Evolutionary conservation across 2,113 vertebrate species (phyloP).

Genomic region (Cynocephalus volans): DNA sequence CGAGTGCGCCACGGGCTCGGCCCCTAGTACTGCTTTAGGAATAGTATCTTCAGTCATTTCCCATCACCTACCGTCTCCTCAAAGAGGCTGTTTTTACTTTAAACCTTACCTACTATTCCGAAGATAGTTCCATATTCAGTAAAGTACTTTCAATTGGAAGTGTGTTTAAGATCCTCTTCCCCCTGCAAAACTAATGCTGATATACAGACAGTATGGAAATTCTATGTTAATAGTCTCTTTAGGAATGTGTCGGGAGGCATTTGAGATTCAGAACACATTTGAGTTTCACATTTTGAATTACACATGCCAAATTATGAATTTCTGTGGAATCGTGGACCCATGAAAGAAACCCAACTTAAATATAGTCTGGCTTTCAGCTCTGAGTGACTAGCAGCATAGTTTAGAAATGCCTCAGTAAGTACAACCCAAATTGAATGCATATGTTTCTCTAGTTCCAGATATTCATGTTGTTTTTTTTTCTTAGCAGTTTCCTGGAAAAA

Average conservation of each 20-base stretch:
- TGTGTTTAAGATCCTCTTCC: conserved; percentile 31
- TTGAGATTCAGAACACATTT: conserved; percentile 70
- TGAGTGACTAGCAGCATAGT: conserved; percentile 73
- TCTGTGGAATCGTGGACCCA: conserved; percentile 77
- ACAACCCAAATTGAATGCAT: conserved; percentile 84
- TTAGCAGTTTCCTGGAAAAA: conserved; percentile 83
- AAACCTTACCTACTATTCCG: not conserved
- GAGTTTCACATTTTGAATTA: conserved; percentile 73
- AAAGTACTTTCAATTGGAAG: conserved; percentile 21
- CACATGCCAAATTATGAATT: conserved; percentile 75
- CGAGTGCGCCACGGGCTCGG: no score
- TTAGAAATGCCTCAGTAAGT: conserved; percentile 83
- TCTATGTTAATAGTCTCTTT: conserved; percentile 57
- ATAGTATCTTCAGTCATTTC: not conserved
- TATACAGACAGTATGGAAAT: conserved; percentile 60
- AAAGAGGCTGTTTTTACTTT: not conserved
- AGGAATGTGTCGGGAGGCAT: conserved; percentile 65
- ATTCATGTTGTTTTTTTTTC: conserved; percentile 73
- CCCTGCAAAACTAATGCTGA: not conserved
- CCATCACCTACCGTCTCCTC: no score
- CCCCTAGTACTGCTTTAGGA: not conserved
- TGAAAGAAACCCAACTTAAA: conserved; percentile 84
- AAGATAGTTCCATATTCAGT: not conserved
- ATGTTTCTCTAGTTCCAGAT: conserved; percentile 80
- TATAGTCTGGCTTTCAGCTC: conserved; percentile 81